Base-by-base conservation (phyloP, 2,888 invertebrate genomes). In the Priocnemis perturbator region DNA sequence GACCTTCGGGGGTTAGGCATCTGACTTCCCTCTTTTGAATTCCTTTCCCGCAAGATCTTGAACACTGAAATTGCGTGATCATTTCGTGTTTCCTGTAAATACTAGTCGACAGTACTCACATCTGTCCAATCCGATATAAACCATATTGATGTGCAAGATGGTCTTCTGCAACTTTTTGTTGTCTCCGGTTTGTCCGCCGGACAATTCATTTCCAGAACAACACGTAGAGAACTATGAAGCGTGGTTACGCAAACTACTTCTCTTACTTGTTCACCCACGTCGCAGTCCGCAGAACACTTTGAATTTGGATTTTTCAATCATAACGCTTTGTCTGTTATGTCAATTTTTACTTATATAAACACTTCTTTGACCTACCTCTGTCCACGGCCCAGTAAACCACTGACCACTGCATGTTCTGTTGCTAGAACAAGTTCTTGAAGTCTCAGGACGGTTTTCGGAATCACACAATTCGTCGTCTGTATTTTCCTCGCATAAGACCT, bases 371-470 rank as follows among this genome's bases (percentile, higher is more conserved):
- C 57, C 19, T 60, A 86, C 87, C 73, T 81, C 74, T 1, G 92
- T 91, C 94, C 95, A 95, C 0, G 94, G 93, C 45, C 97, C 95
- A 7, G 93, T 91, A 85, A 96, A 97, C 97, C 97, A 97, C 81
- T 94, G 93, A 0, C 95, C 94, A 87, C 83, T 93, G 86, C 94
- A 96, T 76, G 92, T 92, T 76, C 91, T 92, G 69, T 93, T 92
- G 37, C 93, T 92, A 3, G 93, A 91, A 84, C 96, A 96, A 0
- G 93, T 91, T 77, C 95, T 91, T 0, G 92, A 91, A 1, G 92
- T 90, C 74, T 93, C 92, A 0, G 96, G 92, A 59, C 91, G 91
- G 45, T 88, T 89, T 60, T 91, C 91, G 72, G 92, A 89, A 45
- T 92, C 90, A 82, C 93, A 93, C 1, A 74, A 67, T 11, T 92